Conservation (phyloP, 2,888 invertebrate species). For the Clivina fossor region DNA sequence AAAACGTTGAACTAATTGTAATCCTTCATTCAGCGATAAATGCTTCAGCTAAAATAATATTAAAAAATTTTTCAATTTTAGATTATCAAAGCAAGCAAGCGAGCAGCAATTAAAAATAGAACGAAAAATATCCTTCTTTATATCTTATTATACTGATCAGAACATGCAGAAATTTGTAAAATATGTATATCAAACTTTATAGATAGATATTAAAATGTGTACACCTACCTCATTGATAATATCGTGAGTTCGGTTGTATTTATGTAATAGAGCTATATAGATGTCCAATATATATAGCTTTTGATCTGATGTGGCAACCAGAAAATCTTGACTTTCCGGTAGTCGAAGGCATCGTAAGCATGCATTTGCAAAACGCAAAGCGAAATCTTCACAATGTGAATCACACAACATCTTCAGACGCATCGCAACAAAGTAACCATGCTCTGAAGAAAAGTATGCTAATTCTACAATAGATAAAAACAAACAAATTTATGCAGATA, state of each 20-base stretch:
- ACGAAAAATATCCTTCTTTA: too few species aligned
- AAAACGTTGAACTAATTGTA: conserved; percentile 58
- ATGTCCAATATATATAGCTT: conserved; percentile 62
- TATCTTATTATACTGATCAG: too few species aligned
- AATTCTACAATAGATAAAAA: conserved; percentile 51
- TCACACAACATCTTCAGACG: conserved; percentile 63
- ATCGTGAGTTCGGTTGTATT: conserved; percentile 58
- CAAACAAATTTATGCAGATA: too few species aligned
- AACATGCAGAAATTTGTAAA: not conserved
- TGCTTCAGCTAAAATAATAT: conserved; percentile 56
- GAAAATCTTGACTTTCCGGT: conserved; percentile 47
- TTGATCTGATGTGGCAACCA: conserved; percentile 53
- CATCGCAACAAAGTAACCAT: conserved; percentile 60
- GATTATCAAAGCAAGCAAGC: not conserved
- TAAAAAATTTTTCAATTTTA: not conserved
- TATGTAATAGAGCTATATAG: conserved; percentile 61
- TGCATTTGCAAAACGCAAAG: conserved; percentile 60
- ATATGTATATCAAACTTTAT: not conserved
- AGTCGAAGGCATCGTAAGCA: conserved; percentile 50
- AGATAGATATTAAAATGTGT: not conserved
- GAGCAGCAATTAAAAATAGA: too few species aligned
- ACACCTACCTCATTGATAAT: conserved; percentile 56
- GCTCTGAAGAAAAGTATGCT: conserved; percentile 61
- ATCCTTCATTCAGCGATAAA: conserved; percentile 58
- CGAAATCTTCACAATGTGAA: conserved; percentile 64